Conservation (phyloP, 2,113 vertebrate species). For the Diadophis punctatus region DNA sequence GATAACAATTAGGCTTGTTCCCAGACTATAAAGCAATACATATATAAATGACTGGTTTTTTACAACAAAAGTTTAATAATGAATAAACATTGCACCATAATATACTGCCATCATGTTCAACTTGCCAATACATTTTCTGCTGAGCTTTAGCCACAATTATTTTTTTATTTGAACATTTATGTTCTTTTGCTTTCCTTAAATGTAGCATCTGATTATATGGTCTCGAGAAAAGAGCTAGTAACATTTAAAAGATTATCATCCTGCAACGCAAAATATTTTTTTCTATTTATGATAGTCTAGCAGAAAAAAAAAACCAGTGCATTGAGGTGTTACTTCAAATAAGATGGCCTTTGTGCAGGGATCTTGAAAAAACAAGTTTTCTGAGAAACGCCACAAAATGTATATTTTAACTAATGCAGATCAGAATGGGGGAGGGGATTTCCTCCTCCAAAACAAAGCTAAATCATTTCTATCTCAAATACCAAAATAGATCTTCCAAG, state of each 20-base stretch:
- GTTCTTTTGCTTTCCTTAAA: not conserved
- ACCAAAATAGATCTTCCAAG: not conserved
- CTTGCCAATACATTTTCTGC: not conserved
- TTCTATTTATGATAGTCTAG: constrained; percentile 4
- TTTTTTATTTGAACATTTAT: not conserved
- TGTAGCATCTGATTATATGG: constrained; percentile 3
- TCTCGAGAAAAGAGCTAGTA: not conserved
- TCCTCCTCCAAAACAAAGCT: not conserved
- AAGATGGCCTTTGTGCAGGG: not conserved
- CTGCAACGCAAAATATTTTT: not conserved
- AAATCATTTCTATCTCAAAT: not conserved
- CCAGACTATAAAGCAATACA: not conserved
- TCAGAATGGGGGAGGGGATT: not conserved
- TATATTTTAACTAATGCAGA: not conserved
- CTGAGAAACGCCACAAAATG: not conserved
- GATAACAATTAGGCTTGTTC: not conserved
- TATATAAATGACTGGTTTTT: not conserved
- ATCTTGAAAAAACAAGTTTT: not conserved
- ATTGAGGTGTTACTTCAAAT: not conserved
- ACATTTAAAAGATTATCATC: constrained; percentile 3
- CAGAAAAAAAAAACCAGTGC: not conserved
- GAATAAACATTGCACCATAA: not conserved
- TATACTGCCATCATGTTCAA: not conserved
- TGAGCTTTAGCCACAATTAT: not conserved
- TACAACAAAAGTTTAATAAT: not conserved